Evolutionary conservation across 2,888 invertebrate species (phyloP), one percentile per base, ranked within the genome.

Genomic region (Agrilus biguttatus): DNA sequence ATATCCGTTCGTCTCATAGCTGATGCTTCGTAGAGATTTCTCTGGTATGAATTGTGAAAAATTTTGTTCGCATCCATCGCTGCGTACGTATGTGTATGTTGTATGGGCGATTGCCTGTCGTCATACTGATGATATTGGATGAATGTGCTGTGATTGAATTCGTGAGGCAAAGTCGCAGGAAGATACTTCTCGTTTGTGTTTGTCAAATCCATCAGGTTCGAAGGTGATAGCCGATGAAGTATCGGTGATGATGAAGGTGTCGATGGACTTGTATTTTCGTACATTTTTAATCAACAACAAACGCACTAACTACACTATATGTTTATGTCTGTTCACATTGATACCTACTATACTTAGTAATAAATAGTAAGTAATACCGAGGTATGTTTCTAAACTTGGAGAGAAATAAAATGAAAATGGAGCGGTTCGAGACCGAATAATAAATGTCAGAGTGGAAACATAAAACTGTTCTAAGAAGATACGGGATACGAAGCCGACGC

Each of bases 191-290:
- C 62, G 42, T 50, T 55, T 2, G 65, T 57, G 49, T 67, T 66
- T 17, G 66, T 66, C 47, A 67, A 53, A 54, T 67, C 67, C 58
- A 62, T 65, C 36, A 67, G 49, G 47, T 59, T 56, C 19, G 60
- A 53, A 8, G 59, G 55, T 8, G 58, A 55, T 38, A 58, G 43
- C 43, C 59, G 55, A 32, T 55, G 48, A 45, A 61, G 60, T 44
- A 55, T 53, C 12, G 65, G 65, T 14, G 63, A 63, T 23, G 60
- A 56, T 39, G 60, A 55, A 39, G 28, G 62, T 5, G 21, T 21
- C 8, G 47, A 39, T 35, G 58, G 61, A 54, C 59, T 60, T 19
- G 55, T 58, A 28, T 28, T 28, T 51, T 62, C 62, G 48, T 54
- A 63, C 60, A 63, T 63, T 46, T 46, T 48, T 14, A 33, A 40